phyloP scores from a whole-genome alignment of 2,888 invertebrate species.

The Conchocele bisecta region DNA sequence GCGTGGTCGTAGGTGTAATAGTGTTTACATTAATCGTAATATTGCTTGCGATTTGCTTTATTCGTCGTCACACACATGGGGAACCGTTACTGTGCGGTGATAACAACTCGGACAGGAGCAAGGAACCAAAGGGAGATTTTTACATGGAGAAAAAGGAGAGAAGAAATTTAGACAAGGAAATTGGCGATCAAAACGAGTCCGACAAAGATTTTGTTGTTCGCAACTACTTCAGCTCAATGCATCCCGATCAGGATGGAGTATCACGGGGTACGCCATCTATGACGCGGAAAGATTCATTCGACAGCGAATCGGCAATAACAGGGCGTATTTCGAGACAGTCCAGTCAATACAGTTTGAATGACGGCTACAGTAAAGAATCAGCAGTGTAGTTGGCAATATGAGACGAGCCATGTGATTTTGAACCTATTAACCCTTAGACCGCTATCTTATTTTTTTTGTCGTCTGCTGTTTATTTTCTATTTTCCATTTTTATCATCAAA shows the following conservation, averaged over 20 bases:
- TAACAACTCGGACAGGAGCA: slow-evolving; percentile 10
- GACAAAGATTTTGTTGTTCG: slow-evolving; percentile 76
- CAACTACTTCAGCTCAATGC: slow-evolving; percentile 75
- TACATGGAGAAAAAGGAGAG: slow-evolving; percentile 63
- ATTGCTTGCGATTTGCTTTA: slow-evolving; percentile 60
- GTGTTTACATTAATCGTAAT: slow-evolving; percentile 61
- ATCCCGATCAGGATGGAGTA: slow-evolving; percentile 60
- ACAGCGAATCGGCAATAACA: slow-evolving; percentile 43
- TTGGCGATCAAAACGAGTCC: slow-evolving; percentile 72
- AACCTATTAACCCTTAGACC: no score
- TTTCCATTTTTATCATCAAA: no score
- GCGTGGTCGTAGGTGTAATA: slow-evolving; percentile 48
- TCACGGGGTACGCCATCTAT: slow-evolving; percentile 56
- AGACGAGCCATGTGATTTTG: no score
- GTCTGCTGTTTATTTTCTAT: no score
- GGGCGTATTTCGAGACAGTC: slow-evolving; percentile 45
- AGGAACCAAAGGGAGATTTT: slow-evolving; percentile 17
- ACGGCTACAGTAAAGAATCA: slow-evolving; percentile 51
- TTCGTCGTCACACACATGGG: slow-evolving; percentile 55
- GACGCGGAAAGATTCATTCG: slow-evolving; percentile 48
- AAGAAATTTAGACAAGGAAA: slow-evolving; percentile 64
- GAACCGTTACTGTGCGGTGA: slow-evolving; percentile 41
- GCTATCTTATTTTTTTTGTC: no score
- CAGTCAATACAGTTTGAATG: slow-evolving; percentile 56
- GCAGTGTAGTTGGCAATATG: no score